Evolutionary conservation across 2,888 invertebrate genomes (phyloP), one percentile per base, ranked within the genome.

Genomic region (Leptinotarsa haldemani): DNA sequence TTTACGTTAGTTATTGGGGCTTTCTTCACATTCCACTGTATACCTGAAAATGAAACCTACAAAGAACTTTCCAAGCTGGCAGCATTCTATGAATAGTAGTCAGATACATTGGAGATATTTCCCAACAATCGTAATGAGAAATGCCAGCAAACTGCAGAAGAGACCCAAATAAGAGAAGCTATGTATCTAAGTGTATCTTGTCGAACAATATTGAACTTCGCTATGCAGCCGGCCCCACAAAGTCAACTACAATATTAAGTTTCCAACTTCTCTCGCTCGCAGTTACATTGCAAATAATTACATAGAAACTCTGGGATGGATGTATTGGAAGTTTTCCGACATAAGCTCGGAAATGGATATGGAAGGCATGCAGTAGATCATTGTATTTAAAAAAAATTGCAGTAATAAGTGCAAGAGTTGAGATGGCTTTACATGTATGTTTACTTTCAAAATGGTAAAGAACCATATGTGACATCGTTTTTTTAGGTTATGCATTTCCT

Each of bases 241-340:
- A 61, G 61, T 61, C 61, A 61, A 61, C 30, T 30, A 15, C 25
- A 61, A 13, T 30, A 30, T 61, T 18, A 40, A 61, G 30, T 61
- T 40, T 30, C 61, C 40, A 61, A 61, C 61, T 61, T 30, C 5
- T 4, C 30, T 61, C 56, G 4, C 16, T n/a, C 16, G 9, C 12
- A 20, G 22, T 56, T 20, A 15, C 15, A 12, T 40, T 61, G 4
- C 40, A n/a, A 61, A n/a, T 61, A 61, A 61, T 25, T 25, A 61
- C n/a, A 16, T n/a, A 61, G 61, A 61, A 61, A 61, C 40, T 61
- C n/a, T 30, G 25, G 4, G 16, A 40, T 40, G 30, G 7, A 4
- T 52, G 18, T 18, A 12, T 52, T n/a, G 58, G 4, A 58, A 25
- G 25, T 58, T 61, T 61, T 61, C 40, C 2, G 3, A n/a, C 7